Conservation (phyloP, 2,113 vertebrate species). For the Hippoglossus stenolepis region DNA sequence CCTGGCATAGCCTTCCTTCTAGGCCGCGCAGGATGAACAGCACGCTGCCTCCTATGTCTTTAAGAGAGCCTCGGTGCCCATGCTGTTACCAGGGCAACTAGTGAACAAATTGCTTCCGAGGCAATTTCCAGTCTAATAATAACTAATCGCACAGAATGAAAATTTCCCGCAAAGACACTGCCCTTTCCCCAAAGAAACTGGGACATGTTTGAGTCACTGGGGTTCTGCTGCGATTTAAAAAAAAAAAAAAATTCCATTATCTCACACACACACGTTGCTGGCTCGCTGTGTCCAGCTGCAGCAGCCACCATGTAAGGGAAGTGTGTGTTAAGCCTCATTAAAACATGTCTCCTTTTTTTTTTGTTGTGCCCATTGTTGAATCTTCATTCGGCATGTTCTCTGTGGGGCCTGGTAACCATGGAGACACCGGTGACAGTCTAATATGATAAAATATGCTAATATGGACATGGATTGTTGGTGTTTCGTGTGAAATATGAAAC, state of each 20-base stretch:
- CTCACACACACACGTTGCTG: conserved; percentile 13
- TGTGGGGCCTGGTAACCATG: conserved; percentile 62
- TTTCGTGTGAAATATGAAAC: conserved; percentile 2
- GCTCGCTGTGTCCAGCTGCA: conserved; percentile 38
- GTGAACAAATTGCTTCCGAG: conserved; percentile 89
- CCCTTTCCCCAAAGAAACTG: conserved; percentile 59
- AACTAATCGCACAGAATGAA: conserved; percentile 86
- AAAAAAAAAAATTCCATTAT: background rate
- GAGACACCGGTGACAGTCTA: conserved; percentile 48
- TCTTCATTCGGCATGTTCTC: conserved; percentile 37
- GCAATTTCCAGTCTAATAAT: conserved; percentile 91
- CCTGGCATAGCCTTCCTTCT: conserved; percentile 36
- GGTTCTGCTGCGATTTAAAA: conserved; percentile 15
- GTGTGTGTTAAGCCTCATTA: conserved; percentile 8
- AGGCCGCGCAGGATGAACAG: conserved; percentile 51
- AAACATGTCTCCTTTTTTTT: conserved; percentile 4
- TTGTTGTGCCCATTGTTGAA: background rate
- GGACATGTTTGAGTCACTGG: conserved; percentile 52
- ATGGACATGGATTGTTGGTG: conserved; percentile 14
- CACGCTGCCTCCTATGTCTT: conserved; percentile 76
- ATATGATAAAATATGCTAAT: conserved; percentile 60
- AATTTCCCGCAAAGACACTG: conserved; percentile 75
- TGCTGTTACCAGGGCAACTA: conserved; percentile 92
- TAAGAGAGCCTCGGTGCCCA: conserved; percentile 83
- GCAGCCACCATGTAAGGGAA: conserved; percentile 6